These are phyloP conservation scores for Schrankia costaestrigalis DNA, from an alignment of 2,888 invertebrate genomes.

Conservation along the genomic window DNA sequence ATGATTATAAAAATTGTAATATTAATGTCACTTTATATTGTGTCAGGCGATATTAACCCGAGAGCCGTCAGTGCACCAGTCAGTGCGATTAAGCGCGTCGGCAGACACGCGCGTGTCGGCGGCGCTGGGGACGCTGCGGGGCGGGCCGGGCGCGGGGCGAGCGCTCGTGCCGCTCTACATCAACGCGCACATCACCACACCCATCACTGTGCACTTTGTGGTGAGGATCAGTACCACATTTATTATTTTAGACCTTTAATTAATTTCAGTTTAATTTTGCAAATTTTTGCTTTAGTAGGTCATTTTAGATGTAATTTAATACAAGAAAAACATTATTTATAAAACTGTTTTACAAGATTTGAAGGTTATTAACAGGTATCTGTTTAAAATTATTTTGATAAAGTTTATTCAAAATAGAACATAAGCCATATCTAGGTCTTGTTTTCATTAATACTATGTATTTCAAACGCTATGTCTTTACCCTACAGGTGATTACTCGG, in stretches of 20 bases:
- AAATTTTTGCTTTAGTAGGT: too few relatives aligned
- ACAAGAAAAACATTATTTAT: too few relatives aligned
- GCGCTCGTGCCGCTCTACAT: slow-evolving; percentile 63
- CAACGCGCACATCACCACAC: slow-evolving; percentile 35
- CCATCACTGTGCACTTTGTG: slow-evolving; percentile 69
- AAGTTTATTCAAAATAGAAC: too few relatives aligned
- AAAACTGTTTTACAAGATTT: too few relatives aligned
- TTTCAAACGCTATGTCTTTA: too few relatives aligned
- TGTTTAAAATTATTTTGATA: too few relatives aligned
- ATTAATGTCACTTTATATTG: too few relatives aligned
- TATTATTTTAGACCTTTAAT: background rate
- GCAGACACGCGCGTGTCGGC: slow-evolving; percentile 42
- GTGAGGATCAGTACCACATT: slow-evolving; percentile 35
- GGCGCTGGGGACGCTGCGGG: slow-evolving; percentile 48
- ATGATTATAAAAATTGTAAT: too few relatives aligned
- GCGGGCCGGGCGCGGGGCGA: slow-evolving; percentile 39
- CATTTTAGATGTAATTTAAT: too few relatives aligned
- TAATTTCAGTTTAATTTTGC: too few relatives aligned
- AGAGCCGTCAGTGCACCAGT: slow-evolving; percentile 42
- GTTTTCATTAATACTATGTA: background rate
- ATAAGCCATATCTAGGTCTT: background rate
- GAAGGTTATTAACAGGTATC: too few relatives aligned
- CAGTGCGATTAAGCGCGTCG: slow-evolving; percentile 40
- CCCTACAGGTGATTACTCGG: slow-evolving; percentile 72
- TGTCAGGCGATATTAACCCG: too few relatives aligned